A percentile compares a stretch with the other conserved stretches of the same genome.
These are phyloP conservation scores for Brachionus manjavacas DNA, from an alignment of 1,140 invertebrate genomes.

Conservation along the genomic window DNA sequence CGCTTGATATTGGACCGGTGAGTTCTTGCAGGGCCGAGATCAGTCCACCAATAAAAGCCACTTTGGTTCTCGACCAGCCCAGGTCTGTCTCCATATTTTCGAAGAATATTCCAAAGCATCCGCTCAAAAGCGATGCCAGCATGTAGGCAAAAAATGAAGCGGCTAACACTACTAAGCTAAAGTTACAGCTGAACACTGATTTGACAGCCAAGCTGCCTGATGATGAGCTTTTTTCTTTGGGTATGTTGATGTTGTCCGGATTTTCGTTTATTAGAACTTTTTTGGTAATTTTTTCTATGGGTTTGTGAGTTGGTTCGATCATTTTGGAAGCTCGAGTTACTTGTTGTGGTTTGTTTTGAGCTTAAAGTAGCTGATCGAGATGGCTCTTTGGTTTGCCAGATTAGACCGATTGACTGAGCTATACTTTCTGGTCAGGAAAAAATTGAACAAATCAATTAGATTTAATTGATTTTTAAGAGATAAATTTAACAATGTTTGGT, in stretches of 20 bases:
- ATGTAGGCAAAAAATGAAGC: constrained; percentile 34
- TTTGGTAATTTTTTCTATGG: background rate
- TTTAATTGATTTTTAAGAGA: constrained; percentile 3
- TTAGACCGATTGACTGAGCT: background rate
- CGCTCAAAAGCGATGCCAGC: constrained; percentile 3
- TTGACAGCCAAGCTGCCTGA: background rate
- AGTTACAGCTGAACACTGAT: background rate
- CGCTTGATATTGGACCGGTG: constrained; percentile 33
- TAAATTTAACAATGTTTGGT: background rate
- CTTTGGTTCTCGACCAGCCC: constrained; percentile 14
- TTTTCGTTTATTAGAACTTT: background rate
- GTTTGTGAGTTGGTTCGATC: background rate
- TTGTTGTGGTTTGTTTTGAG: constrained; percentile 21
- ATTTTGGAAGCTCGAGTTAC: background rate
- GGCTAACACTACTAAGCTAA: background rate
- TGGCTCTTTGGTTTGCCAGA: background rate
- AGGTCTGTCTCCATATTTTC: constrained; percentile 34
- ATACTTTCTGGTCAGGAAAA: background rate
- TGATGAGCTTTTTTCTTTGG: background rate
- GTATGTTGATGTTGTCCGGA: background rate
- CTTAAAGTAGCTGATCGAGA: background rate
- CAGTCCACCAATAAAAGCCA: constrained; percentile 18
- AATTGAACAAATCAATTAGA: constrained; percentile 29
- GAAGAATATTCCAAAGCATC: constrained; percentile 39
- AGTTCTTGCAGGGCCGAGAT: constrained; percentile 28